Evolutionary conservation across 2,888 invertebrate genomes (phyloP).

Genomic region (Euplagia quadripunctaria): DNA sequence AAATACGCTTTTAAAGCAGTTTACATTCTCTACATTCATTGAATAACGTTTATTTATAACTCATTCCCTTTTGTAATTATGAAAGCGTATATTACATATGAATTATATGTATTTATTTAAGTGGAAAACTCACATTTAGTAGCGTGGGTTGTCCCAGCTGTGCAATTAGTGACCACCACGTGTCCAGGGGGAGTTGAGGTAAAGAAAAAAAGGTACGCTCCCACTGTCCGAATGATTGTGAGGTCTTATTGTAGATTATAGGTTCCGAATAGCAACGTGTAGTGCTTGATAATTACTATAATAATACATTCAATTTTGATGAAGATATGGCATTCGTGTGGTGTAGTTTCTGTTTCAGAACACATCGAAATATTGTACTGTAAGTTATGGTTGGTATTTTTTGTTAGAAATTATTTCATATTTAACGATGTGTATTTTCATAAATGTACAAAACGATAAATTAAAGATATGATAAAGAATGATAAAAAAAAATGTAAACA

Average conservation of each 20-base stretch:
- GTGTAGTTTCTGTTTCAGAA: slow-evolving; percentile 2
- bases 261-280: slow-evolving; percentile 34
- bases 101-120: slow-evolving; percentile 70
- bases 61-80: slow-evolving; percentile 52
- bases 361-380: not conserved
- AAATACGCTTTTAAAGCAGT: slow-evolving; percentile 12
- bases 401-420: not conserved
- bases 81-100: slow-evolving; percentile 44
- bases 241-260: slow-evolving; percentile 48
- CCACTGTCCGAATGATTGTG: slow-evolving; percentile 55
- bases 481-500: not conserved
- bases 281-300: slow-evolving; percentile 23
- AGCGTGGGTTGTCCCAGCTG: slow-evolving; percentile 80
- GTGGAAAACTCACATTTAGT: slow-evolving; percentile 77
- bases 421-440: not conserved
- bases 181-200: slow-evolving; percentile 78
- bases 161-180: slow-evolving; percentile 84
- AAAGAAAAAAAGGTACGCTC: slow-evolving; percentile 56
- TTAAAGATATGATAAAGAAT: not conserved
- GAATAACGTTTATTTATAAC: slow-evolving; percentile 50
- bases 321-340: slow-evolving; percentile 14
- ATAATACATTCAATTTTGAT: slow-evolving; percentile 27
- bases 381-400: not conserved
- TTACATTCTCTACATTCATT: slow-evolving; percentile 29
- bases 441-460: not conserved